Conservation (phyloP, 2,888 invertebrate species). For the Mesorhabditis spiculigera region DNA sequence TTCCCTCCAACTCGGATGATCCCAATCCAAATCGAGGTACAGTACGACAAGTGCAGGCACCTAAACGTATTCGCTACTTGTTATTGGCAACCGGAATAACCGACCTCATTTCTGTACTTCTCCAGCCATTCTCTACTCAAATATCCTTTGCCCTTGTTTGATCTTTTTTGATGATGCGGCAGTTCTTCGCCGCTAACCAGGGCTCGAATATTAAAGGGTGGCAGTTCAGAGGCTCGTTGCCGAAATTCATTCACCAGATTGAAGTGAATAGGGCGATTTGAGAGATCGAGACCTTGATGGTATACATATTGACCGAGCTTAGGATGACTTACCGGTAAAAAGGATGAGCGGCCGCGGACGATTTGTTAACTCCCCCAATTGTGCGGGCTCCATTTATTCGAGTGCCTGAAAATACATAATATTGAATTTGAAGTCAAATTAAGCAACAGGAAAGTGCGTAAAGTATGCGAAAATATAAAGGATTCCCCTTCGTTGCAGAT, state of each 20-base stretch:
- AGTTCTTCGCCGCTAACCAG: slow-evolving; percentile 33
- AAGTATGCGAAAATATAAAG: no score
- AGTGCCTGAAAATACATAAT: no score
- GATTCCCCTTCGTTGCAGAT: no score
- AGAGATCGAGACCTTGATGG: neutral
- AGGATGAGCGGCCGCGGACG: slow-evolving; percentile 68
- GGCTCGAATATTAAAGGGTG: slow-evolving; percentile 32
- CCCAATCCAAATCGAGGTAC: slow-evolving; percentile 96
- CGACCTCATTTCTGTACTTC: slow-evolving; percentile 40
- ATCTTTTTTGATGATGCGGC: slow-evolving; percentile 20
- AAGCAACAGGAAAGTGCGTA: no score
- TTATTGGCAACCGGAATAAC: slow-evolving; percentile 77
- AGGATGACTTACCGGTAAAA: slow-evolving; percentile 69
- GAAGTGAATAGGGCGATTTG: slow-evolving; percentile 9
- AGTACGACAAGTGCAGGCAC: slow-evolving; percentile 84
- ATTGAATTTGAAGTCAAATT: no score
- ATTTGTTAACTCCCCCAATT: slow-evolving; percentile 43
- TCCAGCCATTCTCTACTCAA: slow-evolving; percentile 64
- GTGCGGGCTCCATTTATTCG: slow-evolving; percentile 48
- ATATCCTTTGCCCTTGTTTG: slow-evolving; percentile 9
- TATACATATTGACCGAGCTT: slow-evolving; percentile 7
- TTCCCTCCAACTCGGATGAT: slow-evolving; percentile 85
- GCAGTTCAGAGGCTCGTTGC: slow-evolving; percentile 21
- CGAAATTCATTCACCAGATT: slow-evolving; percentile 10
- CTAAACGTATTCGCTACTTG: slow-evolving; percentile 73